Base-by-base conservation (phyloP, 2,797 vertebrate genomes). In the Chelon auratus region DNA sequence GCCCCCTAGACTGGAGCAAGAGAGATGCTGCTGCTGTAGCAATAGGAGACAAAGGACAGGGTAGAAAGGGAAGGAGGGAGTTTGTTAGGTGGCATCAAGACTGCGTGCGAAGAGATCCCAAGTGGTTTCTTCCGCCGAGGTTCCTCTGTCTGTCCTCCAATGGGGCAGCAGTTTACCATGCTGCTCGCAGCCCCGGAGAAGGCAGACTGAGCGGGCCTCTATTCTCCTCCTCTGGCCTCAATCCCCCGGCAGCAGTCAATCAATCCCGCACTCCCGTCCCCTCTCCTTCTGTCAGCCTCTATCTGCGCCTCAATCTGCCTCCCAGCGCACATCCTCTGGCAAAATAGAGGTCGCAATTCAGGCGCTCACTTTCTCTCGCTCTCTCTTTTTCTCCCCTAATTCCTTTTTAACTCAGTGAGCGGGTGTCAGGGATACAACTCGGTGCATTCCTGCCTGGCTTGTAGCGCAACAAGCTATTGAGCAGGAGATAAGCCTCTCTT, bases 401-500 rank as follows among this genome's bases (percentile, higher is more conserved):
- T 93, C 91, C 92, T 92, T 93, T 93, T 93, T 93, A 93, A 92
- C 89, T 91, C 92, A 78, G 81, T 88, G 85, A 90, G 82, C 88
- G 86, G 90, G 90, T 92, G 91, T 92, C 92, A 90, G 88, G 91
- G 91, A 89, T 91, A 96, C 96, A 92, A 94, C 94, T 92, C 90
- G 90, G 94, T 95, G 96, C 95, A 94, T 94, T 96, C 94, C 94
- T 95, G 93, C 94, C 89, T 88, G 88, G 94, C 96, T 96, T 96
- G 95, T 95, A 95, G 96, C 90, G 94, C 91, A 96, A 97, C 95
- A 94, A 96, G 95, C 97, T 95, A 97, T 98, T 99, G 97, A 97
- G 95, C 80, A 93, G 88, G 94, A 97, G 98, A 99, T 99, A 99
- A 99, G 97, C 98, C 96, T 89, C 90, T 91, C 96, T 97, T 94